Conservation (phyloP, 2,113 vertebrate species). For the Phodopus roborovskii region DNA sequence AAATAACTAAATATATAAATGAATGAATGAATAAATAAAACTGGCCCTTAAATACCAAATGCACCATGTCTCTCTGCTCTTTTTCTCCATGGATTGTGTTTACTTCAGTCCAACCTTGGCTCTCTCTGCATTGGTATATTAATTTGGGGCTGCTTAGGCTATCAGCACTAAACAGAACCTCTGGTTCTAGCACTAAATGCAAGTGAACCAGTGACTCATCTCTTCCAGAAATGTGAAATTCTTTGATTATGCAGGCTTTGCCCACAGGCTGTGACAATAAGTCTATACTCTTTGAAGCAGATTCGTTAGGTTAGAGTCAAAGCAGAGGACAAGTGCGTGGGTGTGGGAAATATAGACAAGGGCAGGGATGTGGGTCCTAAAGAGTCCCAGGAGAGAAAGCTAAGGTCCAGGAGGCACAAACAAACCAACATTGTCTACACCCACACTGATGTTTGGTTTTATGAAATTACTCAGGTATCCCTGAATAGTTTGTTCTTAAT, state of each 20-base stretch:
- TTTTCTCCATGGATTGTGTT: neutral
- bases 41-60: too few species aligned
- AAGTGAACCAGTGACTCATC: neutral
- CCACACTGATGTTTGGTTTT: neutral
- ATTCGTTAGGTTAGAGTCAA: neutral
- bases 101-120: neutral
- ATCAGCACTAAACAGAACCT: neutral
- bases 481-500: neutral
- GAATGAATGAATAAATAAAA: too few species aligned
- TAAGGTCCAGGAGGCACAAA: neutral
- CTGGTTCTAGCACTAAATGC: neutral
- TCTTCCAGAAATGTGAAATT: neutral
- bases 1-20: too few species aligned
- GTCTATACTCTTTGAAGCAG: neutral
- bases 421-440: neutral
- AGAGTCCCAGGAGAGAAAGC: neutral
- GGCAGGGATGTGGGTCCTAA: fast-evolving
- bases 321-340: too few species aligned
- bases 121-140: neutral
- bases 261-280: neutral
- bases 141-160: neutral
- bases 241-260: neutral
- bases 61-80: fast-evolving
- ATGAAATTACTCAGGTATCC: neutral
- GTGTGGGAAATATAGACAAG: neutral